Conservation (phyloP, 2,888 invertebrate species). For the Caenorhabditis uteleia region DNA sequence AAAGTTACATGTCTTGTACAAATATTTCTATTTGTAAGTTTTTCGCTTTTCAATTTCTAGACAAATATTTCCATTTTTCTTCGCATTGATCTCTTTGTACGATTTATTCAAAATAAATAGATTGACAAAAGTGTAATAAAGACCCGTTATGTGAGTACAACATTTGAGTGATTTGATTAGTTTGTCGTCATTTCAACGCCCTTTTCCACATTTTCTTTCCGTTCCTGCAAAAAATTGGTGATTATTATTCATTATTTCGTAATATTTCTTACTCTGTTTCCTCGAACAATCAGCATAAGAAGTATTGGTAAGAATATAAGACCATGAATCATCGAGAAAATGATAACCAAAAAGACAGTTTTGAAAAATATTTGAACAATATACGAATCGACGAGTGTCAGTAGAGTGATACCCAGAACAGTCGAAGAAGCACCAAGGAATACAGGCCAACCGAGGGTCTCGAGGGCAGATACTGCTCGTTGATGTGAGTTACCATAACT, state of each 20-base stretch:
- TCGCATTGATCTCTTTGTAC: no score
- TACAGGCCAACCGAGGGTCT: constrained; percentile 87
- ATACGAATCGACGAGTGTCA: constrained; percentile 62
- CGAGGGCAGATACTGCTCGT: constrained; percentile 75
- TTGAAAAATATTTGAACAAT: constrained; percentile 68
- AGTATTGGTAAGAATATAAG: constrained; percentile 67
- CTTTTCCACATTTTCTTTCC: no score
- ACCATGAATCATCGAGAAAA: constrained; percentile 64
- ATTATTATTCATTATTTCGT: no score
- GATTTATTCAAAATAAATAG: no score
- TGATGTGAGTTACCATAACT: constrained; percentile 44
- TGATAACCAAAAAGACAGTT: constrained; percentile 68
- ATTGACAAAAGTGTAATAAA: no score
- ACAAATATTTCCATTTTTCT: no score
- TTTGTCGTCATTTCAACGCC: constrained; percentile 3
- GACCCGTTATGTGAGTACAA: constrained; percentile 6
- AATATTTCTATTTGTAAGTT: no score
- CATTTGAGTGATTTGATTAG: background rate
- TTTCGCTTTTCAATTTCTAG: no score
- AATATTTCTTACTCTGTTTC: background rate
- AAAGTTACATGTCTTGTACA: no score
- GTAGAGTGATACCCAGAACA: constrained; percentile 63
- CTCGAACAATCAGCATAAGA: constrained; percentile 53
- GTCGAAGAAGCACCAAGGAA: constrained; percentile 72
- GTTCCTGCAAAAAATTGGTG: no score